These are phyloP conservation scores for Pandemis corylana DNA, from an alignment of 2,888 invertebrate genomes.

Conservation along the genomic window DNA sequence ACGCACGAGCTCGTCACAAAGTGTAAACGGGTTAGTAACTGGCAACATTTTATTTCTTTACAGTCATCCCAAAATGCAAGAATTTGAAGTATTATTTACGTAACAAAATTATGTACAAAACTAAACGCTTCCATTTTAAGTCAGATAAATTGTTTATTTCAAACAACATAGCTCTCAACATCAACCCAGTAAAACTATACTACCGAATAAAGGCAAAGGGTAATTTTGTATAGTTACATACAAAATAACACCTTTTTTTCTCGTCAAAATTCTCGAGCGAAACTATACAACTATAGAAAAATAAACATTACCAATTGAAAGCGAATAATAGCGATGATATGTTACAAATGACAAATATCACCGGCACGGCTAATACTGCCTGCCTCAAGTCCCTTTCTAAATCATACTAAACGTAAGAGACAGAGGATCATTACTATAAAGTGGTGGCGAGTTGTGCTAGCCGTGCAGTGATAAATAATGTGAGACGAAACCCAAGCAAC, in stretches of 20 bases:
- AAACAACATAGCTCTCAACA: too few relatives aligned
- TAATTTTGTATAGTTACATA: too few relatives aligned
- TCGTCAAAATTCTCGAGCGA: not conserved
- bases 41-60: not conserved
- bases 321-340: not conserved
- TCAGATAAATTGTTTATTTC: too few relatives aligned
- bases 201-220: too few relatives aligned
- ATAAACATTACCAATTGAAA: not conserved
- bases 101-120: too few relatives aligned
- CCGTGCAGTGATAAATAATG: not conserved
- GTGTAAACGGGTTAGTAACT: not conserved
- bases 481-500: slow-evolving; percentile 35
- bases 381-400: not conserved
- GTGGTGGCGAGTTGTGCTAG: not conserved
- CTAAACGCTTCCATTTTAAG: too few relatives aligned
- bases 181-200: too few relatives aligned
- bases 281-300: not conserved
- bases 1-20: not conserved
- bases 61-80: too few relatives aligned
- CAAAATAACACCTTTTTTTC: too few relatives aligned
- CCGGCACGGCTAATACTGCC: not conserved
- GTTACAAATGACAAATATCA: not conserved
- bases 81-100: too few relatives aligned
- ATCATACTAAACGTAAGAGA: not conserved
- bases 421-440: not conserved